Conservation (phyloP, 2,797 vertebrate genomes). For the Artibeus jamaicensis region DNA sequence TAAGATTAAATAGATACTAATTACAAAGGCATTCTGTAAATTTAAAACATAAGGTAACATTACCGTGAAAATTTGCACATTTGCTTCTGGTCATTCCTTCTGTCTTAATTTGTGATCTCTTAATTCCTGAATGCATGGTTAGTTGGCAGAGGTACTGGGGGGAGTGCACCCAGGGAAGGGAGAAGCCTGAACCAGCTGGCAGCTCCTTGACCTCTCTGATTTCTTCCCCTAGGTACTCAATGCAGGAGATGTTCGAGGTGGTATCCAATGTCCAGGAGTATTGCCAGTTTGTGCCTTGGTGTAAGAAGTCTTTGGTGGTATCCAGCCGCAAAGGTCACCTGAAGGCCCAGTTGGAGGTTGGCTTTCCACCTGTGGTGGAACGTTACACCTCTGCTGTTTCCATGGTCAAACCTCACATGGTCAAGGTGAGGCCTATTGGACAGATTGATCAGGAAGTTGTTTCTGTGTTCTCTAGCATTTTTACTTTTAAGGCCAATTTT, state of each 20-base stretch:
- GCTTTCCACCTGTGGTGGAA: conserved; percentile 94
- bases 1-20: conserved; percentile 18
- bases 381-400: conserved; percentile 95
- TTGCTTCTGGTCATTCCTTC: neutral
- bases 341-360: conserved; percentile 94
- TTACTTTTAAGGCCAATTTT: conserved; percentile 33
- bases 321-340: conserved; percentile 90
- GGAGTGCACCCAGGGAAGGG: neutral
- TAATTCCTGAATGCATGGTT: neutral
- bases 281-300: conserved; percentile 96
- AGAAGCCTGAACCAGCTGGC: neutral
- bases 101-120: neutral
- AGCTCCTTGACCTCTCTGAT: conserved; percentile 21
- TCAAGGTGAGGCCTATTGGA: conserved; percentile 88
- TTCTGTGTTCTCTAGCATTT: neutral
- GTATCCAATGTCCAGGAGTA: conserved; percentile 96
- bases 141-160: neutral
- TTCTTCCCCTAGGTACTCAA: conserved; percentile 88
- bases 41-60: neutral
- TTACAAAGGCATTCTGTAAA: conserved; percentile 12
- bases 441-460: neutral
- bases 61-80: neutral
- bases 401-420: conserved; percentile 92
- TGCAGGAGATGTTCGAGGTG: conserved; percentile 97
- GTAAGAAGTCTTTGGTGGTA: conserved; percentile 93